These are phyloP conservation scores for Sphyrna mokarran DNA, from an alignment of 2,113 vertebrate genomes.

Conservation along the genomic window DNA sequence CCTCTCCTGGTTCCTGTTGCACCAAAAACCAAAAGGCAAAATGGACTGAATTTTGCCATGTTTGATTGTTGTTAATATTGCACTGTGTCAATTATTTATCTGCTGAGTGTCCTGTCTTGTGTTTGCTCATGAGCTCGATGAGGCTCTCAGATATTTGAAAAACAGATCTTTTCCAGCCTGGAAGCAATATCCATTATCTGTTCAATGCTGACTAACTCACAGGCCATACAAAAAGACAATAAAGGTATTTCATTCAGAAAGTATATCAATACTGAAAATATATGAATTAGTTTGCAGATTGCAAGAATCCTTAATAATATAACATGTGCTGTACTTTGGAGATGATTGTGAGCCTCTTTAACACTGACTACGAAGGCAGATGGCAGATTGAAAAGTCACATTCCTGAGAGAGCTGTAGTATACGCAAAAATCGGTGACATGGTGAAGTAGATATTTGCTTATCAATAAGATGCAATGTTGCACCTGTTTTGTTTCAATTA, in stretches of 20 bases:
- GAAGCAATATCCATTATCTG: slow-evolving; percentile 5
- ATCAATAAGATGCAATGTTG: slow-evolving; percentile 22
- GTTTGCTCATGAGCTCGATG: not conserved
- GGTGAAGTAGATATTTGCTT: slow-evolving; percentile 21
- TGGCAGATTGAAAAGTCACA: slow-evolving; percentile 2
- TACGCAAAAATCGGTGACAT: not conserved
- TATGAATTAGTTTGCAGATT: not conserved
- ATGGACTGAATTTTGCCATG: not conserved
- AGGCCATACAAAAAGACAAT: not conserved
- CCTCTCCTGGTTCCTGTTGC: not conserved
- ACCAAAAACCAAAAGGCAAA: not conserved
- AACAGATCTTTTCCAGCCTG: not conserved
- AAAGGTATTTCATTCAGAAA: not conserved
- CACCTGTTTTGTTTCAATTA: slow-evolving; percentile 27
- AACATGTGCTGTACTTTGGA: not conserved
- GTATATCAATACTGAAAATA: not conserved
- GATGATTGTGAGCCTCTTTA: not conserved
- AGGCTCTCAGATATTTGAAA: not conserved
- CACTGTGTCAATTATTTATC: not conserved
- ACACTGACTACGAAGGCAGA: not conserved
- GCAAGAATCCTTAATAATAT: not conserved
- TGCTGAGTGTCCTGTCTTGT: not conserved
- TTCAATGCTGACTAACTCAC: not conserved
- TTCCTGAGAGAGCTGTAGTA: not conserved
- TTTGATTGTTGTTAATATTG: not conserved